Base-by-base conservation (phyloP, 2,113 vertebrate genomes). In the Vidua chalybeata region DNA sequence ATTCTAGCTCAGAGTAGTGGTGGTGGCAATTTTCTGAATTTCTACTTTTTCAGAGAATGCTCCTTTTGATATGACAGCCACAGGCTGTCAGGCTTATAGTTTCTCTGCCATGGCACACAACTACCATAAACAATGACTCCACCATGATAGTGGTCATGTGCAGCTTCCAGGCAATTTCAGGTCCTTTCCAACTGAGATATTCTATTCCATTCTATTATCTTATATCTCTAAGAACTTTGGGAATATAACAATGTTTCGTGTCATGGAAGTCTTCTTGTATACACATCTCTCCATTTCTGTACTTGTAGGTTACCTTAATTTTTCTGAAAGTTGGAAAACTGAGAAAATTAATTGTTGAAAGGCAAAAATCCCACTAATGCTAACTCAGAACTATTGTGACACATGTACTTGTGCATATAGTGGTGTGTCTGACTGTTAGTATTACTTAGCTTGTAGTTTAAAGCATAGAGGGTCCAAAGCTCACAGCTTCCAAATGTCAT, bases 81-180 rank as follows among this genome's bases (percentile, higher is more conserved):
- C 31, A 54, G 58, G n/a, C 35, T 91, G 17, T 73, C 28, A 91
- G 73, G 31, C 21, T 21, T 33, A 24, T 1, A 15, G 28, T 67
- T 93, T 68, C 61, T 78, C 59, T 59, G 31, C 52, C 7, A 2
- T 68, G 58, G 17, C 41, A 75, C 26, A 4, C 23, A 87, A 81
- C 2, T 7, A 61, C 56, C 54, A 35, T 28, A 68, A 74, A 84
- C 8, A 84, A 69, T 54, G 49, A 79, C 23, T 23, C 67, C 28
- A 37, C 24, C 19, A 79, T 1, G 0, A 49, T 0, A 31, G 19
- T 30, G 33, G 30, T 63, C 56, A n/a, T 10, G 8, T 41, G 31
- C 62, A 78, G 11, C 69, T 91, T 84, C 73, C 58, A 64, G 52
- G 46, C 6, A 48, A 72, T 18, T 43, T 28, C 39, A 78, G 49